A percentile compares a stretch with the other conserved stretches of the same genome.
Conservation (phyloP, 2,888 invertebrate species). For the Zelleria hepariella region DNA sequence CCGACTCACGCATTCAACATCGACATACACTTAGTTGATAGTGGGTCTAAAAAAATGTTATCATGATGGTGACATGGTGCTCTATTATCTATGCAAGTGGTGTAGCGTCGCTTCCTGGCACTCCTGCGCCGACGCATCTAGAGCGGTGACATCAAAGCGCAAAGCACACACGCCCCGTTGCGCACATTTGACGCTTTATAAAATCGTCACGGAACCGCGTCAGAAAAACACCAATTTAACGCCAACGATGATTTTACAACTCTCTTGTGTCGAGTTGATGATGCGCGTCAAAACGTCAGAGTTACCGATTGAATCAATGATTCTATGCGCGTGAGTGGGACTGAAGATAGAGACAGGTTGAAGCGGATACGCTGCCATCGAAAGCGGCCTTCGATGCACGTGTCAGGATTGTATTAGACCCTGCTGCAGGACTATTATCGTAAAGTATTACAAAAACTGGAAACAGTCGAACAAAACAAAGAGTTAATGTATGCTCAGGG, state of each 20-base stretch:
- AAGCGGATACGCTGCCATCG: conserved; percentile 37
- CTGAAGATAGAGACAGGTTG: conserved; percentile 2
- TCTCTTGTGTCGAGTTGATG: background rate
- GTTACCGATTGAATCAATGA: conserved; percentile 26
- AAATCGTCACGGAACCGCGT: conserved; percentile 13
- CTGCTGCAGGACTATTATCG: conserved; percentile 19
- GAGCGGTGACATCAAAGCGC: conserved; percentile 19
- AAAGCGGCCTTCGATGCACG: conserved; percentile 45
- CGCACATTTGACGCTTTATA: conserved; percentile 10
- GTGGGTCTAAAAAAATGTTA: background rate
- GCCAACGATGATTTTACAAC: conserved; percentile 6
- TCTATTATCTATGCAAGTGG: conserved; percentile 42
- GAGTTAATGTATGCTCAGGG: background rate
- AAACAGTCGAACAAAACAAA: background rate
- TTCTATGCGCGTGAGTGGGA: conserved; percentile 33
- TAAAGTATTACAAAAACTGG: background rate
- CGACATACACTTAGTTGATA: background rate
- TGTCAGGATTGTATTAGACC: conserved; percentile 33
- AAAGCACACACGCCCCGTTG: conserved; percentile 18
- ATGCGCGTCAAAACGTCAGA: background rate
- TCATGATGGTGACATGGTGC: conserved; percentile 22
- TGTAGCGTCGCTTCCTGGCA: conserved; percentile 34
- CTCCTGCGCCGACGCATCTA: conserved; percentile 34
- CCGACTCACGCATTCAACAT: background rate
- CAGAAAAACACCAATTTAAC: conserved; percentile 48